phyloP scores from a whole-genome alignment of 2,113 vertebrate genomes.

The Eclectus roratus region DNA sequence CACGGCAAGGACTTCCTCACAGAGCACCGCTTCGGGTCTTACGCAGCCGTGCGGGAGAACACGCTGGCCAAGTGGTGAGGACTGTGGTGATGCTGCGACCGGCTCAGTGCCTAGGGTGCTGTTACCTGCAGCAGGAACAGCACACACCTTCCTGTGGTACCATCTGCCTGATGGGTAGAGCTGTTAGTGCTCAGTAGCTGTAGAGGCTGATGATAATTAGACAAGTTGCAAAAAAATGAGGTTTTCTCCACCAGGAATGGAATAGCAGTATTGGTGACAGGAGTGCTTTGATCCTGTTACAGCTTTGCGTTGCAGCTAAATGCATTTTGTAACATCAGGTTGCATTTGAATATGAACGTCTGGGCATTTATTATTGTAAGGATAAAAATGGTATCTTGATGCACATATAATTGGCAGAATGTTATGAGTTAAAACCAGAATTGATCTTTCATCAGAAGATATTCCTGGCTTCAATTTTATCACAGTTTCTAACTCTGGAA shows the following conservation, averaged over 20 bases:
- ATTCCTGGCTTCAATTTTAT: neutral
- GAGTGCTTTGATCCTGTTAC: neutral
- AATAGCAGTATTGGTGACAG: neutral
- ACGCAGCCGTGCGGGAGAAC: slow-evolving; percentile 82
- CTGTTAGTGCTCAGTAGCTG: neutral
- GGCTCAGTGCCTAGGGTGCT: rapidly evolving
- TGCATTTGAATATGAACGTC: rapidly evolving
- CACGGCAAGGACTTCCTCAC: slow-evolving; percentile 86
- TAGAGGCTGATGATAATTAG: neutral
- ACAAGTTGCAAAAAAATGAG: neutral
- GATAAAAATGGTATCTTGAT: neutral
- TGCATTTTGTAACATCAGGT: rapidly evolving
- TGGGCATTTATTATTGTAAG: neutral
- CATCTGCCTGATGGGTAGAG: rapidly evolving
- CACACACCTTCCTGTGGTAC: neutral
- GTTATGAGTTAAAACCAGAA: neutral
- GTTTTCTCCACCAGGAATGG: neutral
- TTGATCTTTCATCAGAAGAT: neutral
- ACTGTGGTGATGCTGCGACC: rapidly evolving
- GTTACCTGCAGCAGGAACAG: neutral
- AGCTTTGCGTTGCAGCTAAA: rapidly evolving
- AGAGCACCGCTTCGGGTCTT: slow-evolving; percentile 91
- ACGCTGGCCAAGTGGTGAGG: slow-evolving; percentile 89
- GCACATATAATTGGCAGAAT: neutral
- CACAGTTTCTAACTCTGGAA: neutral